Evolutionary conservation across 2,797 vertebrate genomes (phyloP).

Genomic region (Catamblyrhynchus diadema): DNA sequence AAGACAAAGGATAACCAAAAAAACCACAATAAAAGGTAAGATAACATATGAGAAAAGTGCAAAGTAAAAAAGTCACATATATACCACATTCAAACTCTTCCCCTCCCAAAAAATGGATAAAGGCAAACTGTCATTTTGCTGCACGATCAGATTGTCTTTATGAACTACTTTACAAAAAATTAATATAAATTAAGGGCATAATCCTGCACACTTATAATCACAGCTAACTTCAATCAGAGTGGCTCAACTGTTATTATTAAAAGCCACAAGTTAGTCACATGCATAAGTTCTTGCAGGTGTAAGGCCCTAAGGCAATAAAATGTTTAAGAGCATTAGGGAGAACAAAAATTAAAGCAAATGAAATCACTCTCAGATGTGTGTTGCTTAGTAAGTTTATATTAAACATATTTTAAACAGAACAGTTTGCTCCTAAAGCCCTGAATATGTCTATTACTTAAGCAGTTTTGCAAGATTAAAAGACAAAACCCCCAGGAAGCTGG

Average conservation of each 20-base stretch:
- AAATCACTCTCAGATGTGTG: conserved; percentile 59
- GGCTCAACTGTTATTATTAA: conserved; percentile 17
- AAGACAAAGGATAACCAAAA: conserved; percentile 48
- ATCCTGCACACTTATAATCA: conserved; percentile 23
- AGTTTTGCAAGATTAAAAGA: conserved; percentile 73
- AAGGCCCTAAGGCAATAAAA: conserved; percentile 61
- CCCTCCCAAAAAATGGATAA: conserved; percentile 20
- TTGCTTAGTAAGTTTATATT: conserved; percentile 65
- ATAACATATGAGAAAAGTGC: conserved; percentile 74
- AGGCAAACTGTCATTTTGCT: conserved; percentile 68
- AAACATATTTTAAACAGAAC: conserved; percentile 68
- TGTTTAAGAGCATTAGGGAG: conserved; percentile 60
- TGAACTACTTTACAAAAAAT: conserved; percentile 61
- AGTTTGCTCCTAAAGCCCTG: conserved; percentile 67
- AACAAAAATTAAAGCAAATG: conserved; percentile 73
- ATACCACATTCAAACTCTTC: conserved; percentile 49
- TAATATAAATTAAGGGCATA: conserved; percentile 61
- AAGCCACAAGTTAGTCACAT: conserved; percentile 53
- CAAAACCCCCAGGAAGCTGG: conserved; percentile 67
- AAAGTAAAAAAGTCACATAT: conserved; percentile 61
- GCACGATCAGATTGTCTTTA: conserved; percentile 71
- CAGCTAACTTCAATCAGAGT: background rate
- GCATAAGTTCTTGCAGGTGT: conserved; percentile 44
- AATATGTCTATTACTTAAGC: conserved; percentile 66
- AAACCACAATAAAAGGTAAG: conserved; percentile 55